phyloP scores from a whole-genome alignment of 2,113 vertebrate genomes.

The Platysternon megacephalum region DNA sequence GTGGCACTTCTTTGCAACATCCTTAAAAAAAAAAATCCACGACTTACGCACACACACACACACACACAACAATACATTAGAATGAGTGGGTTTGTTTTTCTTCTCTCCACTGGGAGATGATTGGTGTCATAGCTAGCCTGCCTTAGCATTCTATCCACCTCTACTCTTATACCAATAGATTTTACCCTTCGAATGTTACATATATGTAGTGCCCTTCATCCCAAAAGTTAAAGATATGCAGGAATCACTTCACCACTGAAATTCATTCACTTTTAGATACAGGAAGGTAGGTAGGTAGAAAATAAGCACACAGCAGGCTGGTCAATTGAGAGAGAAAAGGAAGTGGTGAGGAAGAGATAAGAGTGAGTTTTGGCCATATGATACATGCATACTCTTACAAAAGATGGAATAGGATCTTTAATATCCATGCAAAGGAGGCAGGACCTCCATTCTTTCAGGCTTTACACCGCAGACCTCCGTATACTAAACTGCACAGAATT shows the following conservation, averaged over 20 bases:
- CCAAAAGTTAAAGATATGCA: neutral
- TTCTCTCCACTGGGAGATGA: neutral
- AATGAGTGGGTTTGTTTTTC: neutral
- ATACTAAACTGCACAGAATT: neutral
- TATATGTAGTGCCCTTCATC: neutral
- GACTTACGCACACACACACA: neutral
- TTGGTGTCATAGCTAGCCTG: fast-evolving
- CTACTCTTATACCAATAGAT: neutral
- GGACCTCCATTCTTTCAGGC: neutral
- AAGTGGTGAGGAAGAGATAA: neutral
- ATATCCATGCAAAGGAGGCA: neutral
- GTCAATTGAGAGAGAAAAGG: neutral
- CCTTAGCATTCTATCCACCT: neutral
- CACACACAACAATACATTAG: neutral
- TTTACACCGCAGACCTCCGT: neutral
- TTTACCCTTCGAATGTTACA: fast-evolving
- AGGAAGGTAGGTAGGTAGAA: neutral
- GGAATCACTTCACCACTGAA: neutral
- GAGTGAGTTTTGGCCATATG: neutral
- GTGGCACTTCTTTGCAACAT: neutral
- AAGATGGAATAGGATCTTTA: neutral
- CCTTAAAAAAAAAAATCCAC: neutral
- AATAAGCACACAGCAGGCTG: neutral
- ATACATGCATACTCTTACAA: neutral
- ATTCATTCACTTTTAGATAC: neutral